Evolutionary conservation across 1,140 invertebrate species (phyloP).

Genomic region (Bursaphelenchus mucronatus): DNA sequence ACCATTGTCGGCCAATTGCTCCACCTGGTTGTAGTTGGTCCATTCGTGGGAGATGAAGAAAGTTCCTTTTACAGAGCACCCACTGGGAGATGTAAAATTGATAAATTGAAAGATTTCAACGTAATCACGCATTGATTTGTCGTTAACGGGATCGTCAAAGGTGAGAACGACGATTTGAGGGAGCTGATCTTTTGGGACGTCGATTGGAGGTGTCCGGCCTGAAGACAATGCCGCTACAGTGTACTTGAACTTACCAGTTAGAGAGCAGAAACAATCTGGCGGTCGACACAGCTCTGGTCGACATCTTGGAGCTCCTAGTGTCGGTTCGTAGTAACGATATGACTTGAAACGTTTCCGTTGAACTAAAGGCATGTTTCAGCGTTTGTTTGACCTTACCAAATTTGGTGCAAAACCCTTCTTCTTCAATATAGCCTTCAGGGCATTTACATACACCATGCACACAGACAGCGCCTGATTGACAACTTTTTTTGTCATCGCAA

Average conservation of each 20-base stretch:
- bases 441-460: constrained; percentile 3
- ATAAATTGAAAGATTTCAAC: constrained; percentile 19
- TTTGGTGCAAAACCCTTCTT: too few species aligned
- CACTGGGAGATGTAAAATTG: constrained; percentile 61
- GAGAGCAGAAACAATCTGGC: constrained; percentile 52
- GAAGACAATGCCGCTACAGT: neutral
- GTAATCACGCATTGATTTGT: constrained; percentile 37
- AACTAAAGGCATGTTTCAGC: constrained; percentile 3
- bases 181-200: constrained; percentile 20
- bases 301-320: neutral
- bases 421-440: neutral
- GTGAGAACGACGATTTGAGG: constrained; percentile 53
- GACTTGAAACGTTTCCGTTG: constrained; percentile 7
- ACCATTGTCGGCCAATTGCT: constrained; percentile 85
- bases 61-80: constrained; percentile 90
- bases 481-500: constrained; percentile 17
- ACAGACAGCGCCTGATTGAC: constrained; percentile 18
- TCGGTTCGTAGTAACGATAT: neutral
- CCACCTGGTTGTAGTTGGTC: constrained; percentile 90
- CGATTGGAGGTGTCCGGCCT: constrained; percentile 32
- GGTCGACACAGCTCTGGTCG: constrained; percentile 23
- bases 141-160: constrained; percentile 53
- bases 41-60: constrained; percentile 98
- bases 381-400: too few species aligned
- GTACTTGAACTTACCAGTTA: constrained; percentile 10